Base-by-base conservation (phyloP, 2,113 vertebrate genomes). In the Leucopternis melanops region DNA sequence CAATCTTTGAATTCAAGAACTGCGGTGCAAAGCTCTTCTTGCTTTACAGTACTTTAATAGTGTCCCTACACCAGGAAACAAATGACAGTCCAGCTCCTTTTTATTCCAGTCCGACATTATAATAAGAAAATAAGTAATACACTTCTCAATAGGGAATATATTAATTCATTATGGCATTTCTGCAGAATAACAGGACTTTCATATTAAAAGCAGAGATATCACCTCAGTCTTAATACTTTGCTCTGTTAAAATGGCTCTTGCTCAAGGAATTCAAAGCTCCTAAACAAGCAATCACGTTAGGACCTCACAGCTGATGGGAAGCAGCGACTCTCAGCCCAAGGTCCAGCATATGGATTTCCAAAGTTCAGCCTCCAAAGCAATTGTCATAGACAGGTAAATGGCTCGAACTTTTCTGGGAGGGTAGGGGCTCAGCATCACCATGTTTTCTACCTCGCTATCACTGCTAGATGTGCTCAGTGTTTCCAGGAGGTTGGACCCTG, bases 1-100 rank as follows among this genome's bases (percentile, higher is more conserved):
- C 78, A 95, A 95, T 86, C 44, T 87, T 2, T 93, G 94, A 95
- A 96, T 97, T 90, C 77, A 88, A 87, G 70, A 95, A 93, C n/a
- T 69, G 77, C 91, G 47, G 59, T 78, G 70, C 32, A 85, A 72
- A 93, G 90, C 85, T 92, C 26, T 75, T 92, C 81, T 86, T 87
- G 78, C 73, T 90, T 92, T 94, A 79, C 74, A 88, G 32, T 78
- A 81, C 50, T 90, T 94, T n/a, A 66, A 61, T 5, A 79, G 34
- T 54, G 27, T 49, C 69, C 57, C 78, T 80, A 85, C 70, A 92
- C 34, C 71, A 91, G 55, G 62, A 94, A 86, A 82, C 16, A 44
- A 92, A 89, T 61, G 79, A 49, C 81, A 90, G 67, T 19, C 69
- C 0, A 1, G 32, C 34, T 80, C 57, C 81, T 88, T 86, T 90